Base-by-base conservation (phyloP, 1,140 invertebrate species). In the Lucilia sericata region DNA sequence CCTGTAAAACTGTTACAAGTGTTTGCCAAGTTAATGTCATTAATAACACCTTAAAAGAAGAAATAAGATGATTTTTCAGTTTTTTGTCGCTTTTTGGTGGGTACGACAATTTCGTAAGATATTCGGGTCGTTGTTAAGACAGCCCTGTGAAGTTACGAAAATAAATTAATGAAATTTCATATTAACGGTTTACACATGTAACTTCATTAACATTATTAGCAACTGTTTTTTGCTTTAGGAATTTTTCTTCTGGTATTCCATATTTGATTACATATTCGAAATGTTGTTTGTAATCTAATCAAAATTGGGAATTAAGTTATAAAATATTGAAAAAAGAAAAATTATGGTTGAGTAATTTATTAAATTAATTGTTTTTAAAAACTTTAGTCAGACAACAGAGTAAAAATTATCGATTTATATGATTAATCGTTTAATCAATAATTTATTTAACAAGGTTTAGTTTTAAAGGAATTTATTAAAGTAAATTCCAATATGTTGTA, bases 1-100 rank as follows among this genome's bases (percentile, higher is more conserved):
- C 51, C 51, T 60, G 55, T 17, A 78, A 42, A 17, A 42, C 36
- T 78, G 75, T 42, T 78, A 78, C 75, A 78, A 78, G 75, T 78
- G 75, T 47, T 78, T 78, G 14, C 14, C 75, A 78, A 42, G 75
- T 78, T 78, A 78, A 42, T 78, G 75, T 19, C 75, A 78, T 78
- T 78, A 78, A 78, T 78, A 78, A 47, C 34, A 47, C 75, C 75
- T 78, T 60, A n/a, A 78, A 78, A 78, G 42, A 42, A 78, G 42
- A 42, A 78, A n/a, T 42, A 2, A n/a, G 55, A 60, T 60, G 55
- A 60, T 60, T 60, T 5, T 60, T 60, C 17, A 60, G 14, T 60
- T 60, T 55, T 60, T 60, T 17, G n/a, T 60, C n/a, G 55, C 2
- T 60, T 60, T 60, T n/a, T 60, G 14, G 25, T 60, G n/a, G 55